Conservation (phyloP, 2,888 invertebrate species). For the Archips xylosteana region DNA sequence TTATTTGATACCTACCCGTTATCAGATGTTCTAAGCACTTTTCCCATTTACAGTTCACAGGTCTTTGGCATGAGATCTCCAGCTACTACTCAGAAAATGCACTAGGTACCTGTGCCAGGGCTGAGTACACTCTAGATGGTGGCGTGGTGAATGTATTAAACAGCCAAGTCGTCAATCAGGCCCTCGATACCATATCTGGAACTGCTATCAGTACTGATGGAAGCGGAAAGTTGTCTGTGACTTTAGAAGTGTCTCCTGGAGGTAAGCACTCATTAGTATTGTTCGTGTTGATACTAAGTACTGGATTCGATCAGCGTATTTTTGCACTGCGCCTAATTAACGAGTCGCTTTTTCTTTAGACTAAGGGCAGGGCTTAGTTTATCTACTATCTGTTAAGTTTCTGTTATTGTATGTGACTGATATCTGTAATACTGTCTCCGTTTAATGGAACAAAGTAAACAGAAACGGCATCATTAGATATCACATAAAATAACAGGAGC, state of each 20-base stretch:
- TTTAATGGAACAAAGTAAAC: no score
- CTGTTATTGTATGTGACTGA: no score
- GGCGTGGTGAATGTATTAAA: slow-evolving; percentile 62
- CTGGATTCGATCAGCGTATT: no score
- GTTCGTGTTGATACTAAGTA: no score
- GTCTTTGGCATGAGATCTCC: slow-evolving; percentile 69
- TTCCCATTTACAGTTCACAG: slow-evolving; percentile 61
- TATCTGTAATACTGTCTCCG: no score
- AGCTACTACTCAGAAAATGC: slow-evolving; percentile 65
- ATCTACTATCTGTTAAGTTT: no score
- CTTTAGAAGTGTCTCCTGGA: slow-evolving; percentile 57
- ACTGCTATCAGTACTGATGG: slow-evolving; percentile 60
- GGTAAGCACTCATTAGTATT: slow-evolving; percentile 50
- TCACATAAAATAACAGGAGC: no score
- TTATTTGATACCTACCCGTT: no score
- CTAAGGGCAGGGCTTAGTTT: no score
- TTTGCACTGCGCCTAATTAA: no score
- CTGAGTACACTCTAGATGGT: slow-evolving; percentile 58
- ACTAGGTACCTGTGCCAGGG: slow-evolving; percentile 62
- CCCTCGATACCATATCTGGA: slow-evolving; percentile 61
- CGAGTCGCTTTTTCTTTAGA: no score
- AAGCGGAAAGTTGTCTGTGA: slow-evolving; percentile 65
- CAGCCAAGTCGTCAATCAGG: slow-evolving; percentile 68
- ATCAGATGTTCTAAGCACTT: not conserved
- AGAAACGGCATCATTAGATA: no score